Percentiles rank a stretch among this genome's conserved stretches.
Evolutionary conservation across 2,888 invertebrate genomes (phyloP).

Genomic region (Hyppa rectilinea): DNA sequence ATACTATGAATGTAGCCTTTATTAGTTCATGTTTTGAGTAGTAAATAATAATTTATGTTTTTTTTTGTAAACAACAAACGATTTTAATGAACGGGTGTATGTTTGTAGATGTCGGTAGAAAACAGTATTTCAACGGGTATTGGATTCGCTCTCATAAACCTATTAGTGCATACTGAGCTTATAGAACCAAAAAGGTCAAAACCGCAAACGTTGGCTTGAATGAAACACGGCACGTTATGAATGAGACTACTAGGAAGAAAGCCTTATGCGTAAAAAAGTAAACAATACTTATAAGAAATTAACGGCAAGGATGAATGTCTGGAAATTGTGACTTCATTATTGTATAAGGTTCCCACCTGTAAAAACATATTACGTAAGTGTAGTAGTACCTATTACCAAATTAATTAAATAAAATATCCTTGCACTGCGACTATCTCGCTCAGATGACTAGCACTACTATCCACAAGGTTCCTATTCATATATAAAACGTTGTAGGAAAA

Average conservation of each 20-base stretch:
- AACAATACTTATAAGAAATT: too few species aligned
- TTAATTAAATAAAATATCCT: too few species aligned
- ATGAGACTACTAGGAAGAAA: slow-evolving; percentile 28
- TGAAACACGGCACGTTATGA: slow-evolving; percentile 15
- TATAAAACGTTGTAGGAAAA: slow-evolving; percentile 46
- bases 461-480: slow-evolving; percentile 14
- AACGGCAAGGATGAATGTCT: too few species aligned
- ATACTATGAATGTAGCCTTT: not conserved
- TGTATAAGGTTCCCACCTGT: too few species aligned
- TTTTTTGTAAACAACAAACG: slow-evolving; percentile 7
- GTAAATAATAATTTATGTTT: too few species aligned
- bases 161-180: not conserved
- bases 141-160: slow-evolving; percentile 4
- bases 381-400: too few species aligned
- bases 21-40: slow-evolving; percentile 7
- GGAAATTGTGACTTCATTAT: too few species aligned
- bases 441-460: not conserved
- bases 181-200: not conserved
- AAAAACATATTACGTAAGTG: too few species aligned
- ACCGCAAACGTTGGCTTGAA: slow-evolving; percentile 7
- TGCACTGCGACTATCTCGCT: not conserved
- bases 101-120: too few species aligned
- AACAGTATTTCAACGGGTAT: too few species aligned
- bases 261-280: slow-evolving; percentile 3
- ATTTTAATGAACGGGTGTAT: slow-evolving; percentile 18